Base-by-base conservation (phyloP, 2,797 vertebrate genomes). In the Coilia nasus region DNA sequence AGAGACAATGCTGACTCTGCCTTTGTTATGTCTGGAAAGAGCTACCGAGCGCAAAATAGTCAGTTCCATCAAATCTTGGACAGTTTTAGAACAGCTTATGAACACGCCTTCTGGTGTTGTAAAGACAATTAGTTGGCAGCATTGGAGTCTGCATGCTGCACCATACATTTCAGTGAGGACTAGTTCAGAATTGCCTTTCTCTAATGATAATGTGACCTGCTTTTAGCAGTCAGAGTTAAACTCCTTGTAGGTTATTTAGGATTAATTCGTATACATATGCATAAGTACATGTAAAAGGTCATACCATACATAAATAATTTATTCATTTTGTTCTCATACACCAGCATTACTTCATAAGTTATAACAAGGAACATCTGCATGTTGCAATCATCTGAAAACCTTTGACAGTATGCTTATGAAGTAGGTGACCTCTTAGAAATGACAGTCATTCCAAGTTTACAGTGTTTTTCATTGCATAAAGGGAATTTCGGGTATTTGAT, bases 1-100 rank as follows among this genome's bases (percentile, higher is more conserved):
- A 78, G 71, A 7, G 71, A 78, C 71, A 78, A 41, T 71, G 28
- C 71, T 44, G 71, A 78, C 71, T 78, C n/a, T 25, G 71, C 31
- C 71, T 78, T 78, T 78, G 71, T 41, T 78, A 78, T 78, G 35
- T 41, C 35, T 78, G 35, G 31, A 78, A 78, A n/a, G 71, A 44
- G 31, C 3, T 41, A 41, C 7, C 7, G 35, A 19, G 71, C 10
- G 71, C 71, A 25, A 31, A 78, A 78, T 78, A 41, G 17, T 78
- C 71, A 21, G 17, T 78, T 44, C 71, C 21, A 19, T 78, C 35
- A 2, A 21, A 12, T 41, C n/a, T 21, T 78, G 2, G 14, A 41
- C 67, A 19, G 35, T 44, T 41, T 78, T 44, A 19, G 31, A 78
- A 41, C 31, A 9, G 35, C 7, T 44, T 78, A 78, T 19, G 35